Conservation (phyloP, 2,888 invertebrate genomes). For the Galerucella calmariensis region DNA sequence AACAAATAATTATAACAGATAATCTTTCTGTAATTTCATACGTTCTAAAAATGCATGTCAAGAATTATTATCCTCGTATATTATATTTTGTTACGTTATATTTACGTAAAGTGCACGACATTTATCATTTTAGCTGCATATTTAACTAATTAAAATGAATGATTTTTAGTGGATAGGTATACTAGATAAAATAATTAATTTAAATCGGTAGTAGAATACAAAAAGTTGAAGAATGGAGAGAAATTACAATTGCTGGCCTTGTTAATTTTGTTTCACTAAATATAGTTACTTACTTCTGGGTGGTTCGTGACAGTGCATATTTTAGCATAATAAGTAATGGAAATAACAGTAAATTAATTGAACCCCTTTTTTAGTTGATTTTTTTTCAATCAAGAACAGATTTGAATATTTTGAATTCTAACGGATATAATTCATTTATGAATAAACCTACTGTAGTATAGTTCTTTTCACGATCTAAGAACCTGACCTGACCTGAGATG, state of each 20-base stretch:
- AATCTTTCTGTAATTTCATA: not conserved
- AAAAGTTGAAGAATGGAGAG: not conserved
- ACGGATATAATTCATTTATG: too few relatives aligned
- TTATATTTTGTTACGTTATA: not conserved
- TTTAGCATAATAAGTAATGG: not conserved
- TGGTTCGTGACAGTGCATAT: not conserved
- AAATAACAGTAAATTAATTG: not conserved
- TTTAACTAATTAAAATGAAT: conserved; percentile 9
- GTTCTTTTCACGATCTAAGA: too few relatives aligned
- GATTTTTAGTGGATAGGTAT: not conserved
- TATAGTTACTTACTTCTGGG: not conserved
- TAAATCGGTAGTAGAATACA: not conserved
- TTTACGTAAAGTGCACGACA: not conserved
- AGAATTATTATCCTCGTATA: not conserved
- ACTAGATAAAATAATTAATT: not conserved
- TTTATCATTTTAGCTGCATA: not conserved
- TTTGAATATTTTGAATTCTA: too few relatives aligned
- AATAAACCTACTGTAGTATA: too few relatives aligned
- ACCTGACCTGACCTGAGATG: too few relatives aligned
- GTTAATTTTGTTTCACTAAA: not conserved
- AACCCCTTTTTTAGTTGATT: not conserved
- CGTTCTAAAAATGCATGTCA: not conserved
- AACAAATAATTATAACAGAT: not conserved
- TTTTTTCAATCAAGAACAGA: not conserved
- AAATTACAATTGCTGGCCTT: not conserved